A percentile compares a stretch with the other conserved stretches of the same genome.
phyloP scores from a whole-genome alignment of 2,888 invertebrate species.

The Coronaproctus castanopsis region DNA sequence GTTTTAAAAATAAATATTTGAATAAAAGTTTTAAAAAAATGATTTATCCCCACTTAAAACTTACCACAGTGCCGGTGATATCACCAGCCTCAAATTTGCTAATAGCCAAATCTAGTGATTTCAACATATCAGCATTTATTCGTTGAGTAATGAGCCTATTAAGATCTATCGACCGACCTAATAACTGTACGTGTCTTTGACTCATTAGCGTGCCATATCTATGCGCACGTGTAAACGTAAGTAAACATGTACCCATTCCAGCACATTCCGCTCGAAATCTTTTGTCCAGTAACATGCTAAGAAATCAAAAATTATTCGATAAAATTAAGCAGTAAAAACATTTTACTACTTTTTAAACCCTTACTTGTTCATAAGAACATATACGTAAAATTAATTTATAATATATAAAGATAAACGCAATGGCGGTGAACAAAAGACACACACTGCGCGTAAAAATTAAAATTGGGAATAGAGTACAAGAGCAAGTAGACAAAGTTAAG shows the following conservation, averaged over 20 bases:
- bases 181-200: slow-evolving; percentile 83
- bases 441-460: too few relatives aligned
- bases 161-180: slow-evolving; percentile 89
- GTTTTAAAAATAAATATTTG: too few relatives aligned
- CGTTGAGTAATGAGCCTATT: slow-evolving; percentile 82
- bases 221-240: slow-evolving; percentile 69
- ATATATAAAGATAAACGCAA: too few relatives aligned
- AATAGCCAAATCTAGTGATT: slow-evolving; percentile 83
- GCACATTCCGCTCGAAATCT: slow-evolving; percentile 90
- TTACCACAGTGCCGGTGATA: slow-evolving; percentile 82
- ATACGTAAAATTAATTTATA: too few relatives aligned
- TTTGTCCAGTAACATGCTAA: slow-evolving; percentile 83
- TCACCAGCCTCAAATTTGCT: slow-evolving; percentile 93
- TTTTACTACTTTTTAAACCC: too few relatives aligned
- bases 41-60: too few relatives aligned
- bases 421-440: too few relatives aligned
- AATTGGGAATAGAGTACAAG: too few relatives aligned
- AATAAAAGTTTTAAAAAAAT: too few relatives aligned
- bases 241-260: slow-evolving; percentile 64
- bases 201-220: slow-evolving; percentile 85
- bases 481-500: too few relatives aligned
- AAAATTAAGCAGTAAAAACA: too few relatives aligned
- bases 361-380: too few relatives aligned
- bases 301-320: slow-evolving; percentile 20
- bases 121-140: slow-evolving; percentile 88